Evolutionary conservation across 1,140 invertebrate species (phyloP), one percentile per base, ranked within the genome.

Genomic region (Ruditapes philippinarum): DNA sequence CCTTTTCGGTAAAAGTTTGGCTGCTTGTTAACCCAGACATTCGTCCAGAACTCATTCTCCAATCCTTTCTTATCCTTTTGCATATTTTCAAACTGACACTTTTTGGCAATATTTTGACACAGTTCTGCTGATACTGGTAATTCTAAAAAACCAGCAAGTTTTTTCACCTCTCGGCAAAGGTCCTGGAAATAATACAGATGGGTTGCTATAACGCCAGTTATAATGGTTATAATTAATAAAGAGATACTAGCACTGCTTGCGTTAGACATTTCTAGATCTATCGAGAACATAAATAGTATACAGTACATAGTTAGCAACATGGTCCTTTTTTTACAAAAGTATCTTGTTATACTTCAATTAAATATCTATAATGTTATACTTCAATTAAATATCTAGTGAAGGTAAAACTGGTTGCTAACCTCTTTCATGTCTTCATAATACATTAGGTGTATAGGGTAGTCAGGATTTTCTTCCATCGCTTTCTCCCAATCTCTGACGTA

Each of bases 401-500:
- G n/a, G n/a, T n/a, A n/a, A n/a, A n/a, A n/a, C n/a, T n/a, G n/a
- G n/a, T n/a, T n/a, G n/a, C 85, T 84, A 51, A 91, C 91, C 80
- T 89, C 81, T 89, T 93, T 91, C 54, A 91, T 68, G 22, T 92
- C 91, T 74, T 92, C 92, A 57, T 91, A 92, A 31, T n/a, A 68
- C 17, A 91, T 54, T 2, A 89, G n/a, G 54, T 90, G 83, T 33
- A 93, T 87, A 0, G 89, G 84, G 31, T 60, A 60, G 0, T 90
- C 87, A 22, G 90, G 90, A 36, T 92, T 76, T 9, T 79, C 62
- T 25, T 76, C 9, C 0, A 89, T 91, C 0, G 51, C 87, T 70
- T 81, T 76, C 65, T 90, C 89, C 89, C 89, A 93, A n/a, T 89
- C 84, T 28, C 51, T 22, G 2, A 91, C 57, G 49, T 89, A 91